These are phyloP conservation scores for Cephalophus harveyi DNA, from an alignment of 2,113 vertebrate genomes.

Conservation along the genomic window DNA sequence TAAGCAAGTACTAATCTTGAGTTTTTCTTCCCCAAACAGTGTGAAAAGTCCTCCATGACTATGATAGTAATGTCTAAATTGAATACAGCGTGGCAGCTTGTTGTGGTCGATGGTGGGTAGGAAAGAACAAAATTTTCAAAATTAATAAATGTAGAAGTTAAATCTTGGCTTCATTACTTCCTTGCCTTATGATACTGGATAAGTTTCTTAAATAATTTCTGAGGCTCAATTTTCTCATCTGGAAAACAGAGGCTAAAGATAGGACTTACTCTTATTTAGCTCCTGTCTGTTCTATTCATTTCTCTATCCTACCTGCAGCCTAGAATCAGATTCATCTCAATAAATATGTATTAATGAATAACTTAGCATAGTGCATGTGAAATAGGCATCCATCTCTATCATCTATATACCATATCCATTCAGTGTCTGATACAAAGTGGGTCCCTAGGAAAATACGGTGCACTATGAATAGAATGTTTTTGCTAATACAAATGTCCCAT, in stretches of 20 bases:
- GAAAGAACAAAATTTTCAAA: background rate
- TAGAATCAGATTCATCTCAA: background rate
- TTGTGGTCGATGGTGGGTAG: no score
- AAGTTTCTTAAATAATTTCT: background rate
- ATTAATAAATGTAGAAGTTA: background rate
- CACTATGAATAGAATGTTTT: background rate
- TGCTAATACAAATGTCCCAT: background rate
- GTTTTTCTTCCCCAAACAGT: background rate
- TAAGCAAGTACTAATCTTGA: background rate
- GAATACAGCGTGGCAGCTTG: background rate
- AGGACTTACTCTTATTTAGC: background rate
- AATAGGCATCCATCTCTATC: background rate
- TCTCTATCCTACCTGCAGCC: background rate
- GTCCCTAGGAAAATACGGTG: background rate
- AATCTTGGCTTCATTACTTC: background rate
- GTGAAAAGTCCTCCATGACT: background rate
- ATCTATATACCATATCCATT: background rate
- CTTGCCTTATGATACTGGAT: background rate
- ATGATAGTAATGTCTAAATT: background rate
- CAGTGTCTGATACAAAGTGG: background rate
- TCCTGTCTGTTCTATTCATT: background rate
- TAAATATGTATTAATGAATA: constrained; percentile 6
- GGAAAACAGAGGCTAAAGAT: constrained; percentile 12
- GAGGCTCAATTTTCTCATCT: constrained; percentile 10
- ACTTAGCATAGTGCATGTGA: background rate